Conservation (phyloP, 2,888 invertebrate species). For the Ferrisia virgata region DNA sequence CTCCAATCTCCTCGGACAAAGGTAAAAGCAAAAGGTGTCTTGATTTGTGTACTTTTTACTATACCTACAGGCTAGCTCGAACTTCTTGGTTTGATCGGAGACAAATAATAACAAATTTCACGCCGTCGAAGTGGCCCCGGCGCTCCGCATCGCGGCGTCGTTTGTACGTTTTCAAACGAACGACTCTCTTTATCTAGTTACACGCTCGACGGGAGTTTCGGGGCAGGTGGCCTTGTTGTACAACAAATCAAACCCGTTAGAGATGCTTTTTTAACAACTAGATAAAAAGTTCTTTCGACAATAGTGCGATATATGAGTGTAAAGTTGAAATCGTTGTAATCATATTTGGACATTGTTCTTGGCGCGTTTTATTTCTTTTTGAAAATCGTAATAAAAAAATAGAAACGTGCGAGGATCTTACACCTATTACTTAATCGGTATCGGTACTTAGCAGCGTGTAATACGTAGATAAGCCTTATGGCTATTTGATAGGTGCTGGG, state of each 20-base stretch:
- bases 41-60: too few species aligned
- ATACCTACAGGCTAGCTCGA: background rate
- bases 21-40: too few species aligned
- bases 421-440: background rate
- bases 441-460: background rate
- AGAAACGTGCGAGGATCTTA: too few species aligned
- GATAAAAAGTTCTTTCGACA: background rate
- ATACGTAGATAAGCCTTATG: background rate
- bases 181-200: background rate
- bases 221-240: slow-evolving; percentile 10
- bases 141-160: too few species aligned
- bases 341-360: slow-evolving; percentile 8
- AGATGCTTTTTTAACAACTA: background rate
- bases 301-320: background rate
- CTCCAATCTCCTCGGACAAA: background rate
- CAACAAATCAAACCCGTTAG: background rate
- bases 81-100: background rate
- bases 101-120: slow-evolving; percentile 13
- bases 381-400: slow-evolving; percentile 27
- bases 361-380: background rate
- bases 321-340: slow-evolving; percentile 4
- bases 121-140: background rate
- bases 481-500: too few species aligned
- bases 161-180: background rate
- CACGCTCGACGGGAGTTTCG: slow-evolving; percentile 2